Evolutionary conservation across 2,113 vertebrate genomes (phyloP), one percentile per base, ranked within the genome.

Genomic region (Spilogale gracilis): DNA sequence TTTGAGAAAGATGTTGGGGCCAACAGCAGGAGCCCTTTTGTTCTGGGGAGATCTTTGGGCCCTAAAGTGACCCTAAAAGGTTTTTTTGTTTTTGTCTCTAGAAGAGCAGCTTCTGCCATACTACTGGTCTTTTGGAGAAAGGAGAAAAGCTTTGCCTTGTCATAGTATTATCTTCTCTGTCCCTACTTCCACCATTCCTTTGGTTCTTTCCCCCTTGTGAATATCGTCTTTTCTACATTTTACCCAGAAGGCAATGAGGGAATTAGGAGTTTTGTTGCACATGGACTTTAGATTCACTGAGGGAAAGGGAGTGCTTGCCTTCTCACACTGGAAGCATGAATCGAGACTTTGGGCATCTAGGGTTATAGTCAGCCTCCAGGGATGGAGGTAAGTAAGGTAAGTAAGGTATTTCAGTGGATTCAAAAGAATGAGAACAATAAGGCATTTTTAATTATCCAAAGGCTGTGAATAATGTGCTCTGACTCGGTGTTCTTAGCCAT

Each of bases 81-180:
- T 85, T 97, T 92, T 93, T 93, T 96, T 69, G 50, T 94, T 97
- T 96, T 92, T 94, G 11, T 89, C 65, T 96, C 89, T 48, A 67
- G 81, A 94, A 69, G 69, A 97, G 17, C 25, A 96, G 58, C 92
- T 50, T 92, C 73, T 96, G 43, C 81, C 45, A 52, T 87, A 71
- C 32, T 96, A 60, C 67, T 94, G 10, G 23, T 90, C 87, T 96
- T 95, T 54, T 87, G 43, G 89, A 97, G 76, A 81, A 92, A 85
- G 48, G 73, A 78, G 54, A 94, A 92, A 61, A 3, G 23, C 82
- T 83, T 92, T 73, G 30, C 74, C 48, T 93, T 97, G 87, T 85
- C 58, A 7, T 91, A 91, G 92, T 86, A 74, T n/a, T 87, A 1
- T 89, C 76, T 87, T 94, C 54, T 89, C 61, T 93, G 1, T 81